Evolutionary conservation across 2,888 invertebrate genomes (phyloP), one percentile per base, ranked within the genome.

Genomic region (Scotopteryx bipunctaria): DNA sequence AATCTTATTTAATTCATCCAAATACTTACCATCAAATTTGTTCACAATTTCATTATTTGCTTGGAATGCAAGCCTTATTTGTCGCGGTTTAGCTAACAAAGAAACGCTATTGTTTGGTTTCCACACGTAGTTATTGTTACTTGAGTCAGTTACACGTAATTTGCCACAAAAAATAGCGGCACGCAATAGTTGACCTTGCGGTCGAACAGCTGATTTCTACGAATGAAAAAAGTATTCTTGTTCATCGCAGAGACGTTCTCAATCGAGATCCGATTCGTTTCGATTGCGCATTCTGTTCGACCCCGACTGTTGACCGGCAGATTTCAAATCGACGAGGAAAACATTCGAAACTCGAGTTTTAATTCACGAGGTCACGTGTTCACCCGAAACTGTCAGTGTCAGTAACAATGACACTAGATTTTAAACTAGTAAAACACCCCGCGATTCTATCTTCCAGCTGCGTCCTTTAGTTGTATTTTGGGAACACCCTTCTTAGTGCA

Each of bases 311-410:
- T 54, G 61, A 62, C 63, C 59, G 63, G 52, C 59, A 63, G 76
- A 73, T 79, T 81, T 79, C 71, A 67, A 79, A 78, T 78, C 61
- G 69, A 69, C 64, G 66, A 78, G 75, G 78, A 78, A 79, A 79
- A 69, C 25, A 25, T 76, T 73, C 63, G 67, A 29, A 67, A 23
- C 3, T 25, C 25, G 25, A 3, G 9, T 25, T 25, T 25, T n/a
- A 4, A 2, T 8, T 25, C n/a, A 2, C 9, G 25, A 25, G 25
- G 25, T 25, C 25, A 25, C 25, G 25, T 25, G 25, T 25, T n/a
- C 25, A 9, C 25, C 9, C 25, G 25, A n/a, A n/a, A n/a, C n/a
- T 3, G 25, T 8, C 9, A 2, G 25, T n/a, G 9, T n/a, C 25
- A 25, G 25, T 25, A 9, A 25, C 25, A 25, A 25, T 25, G 25